Base-by-base conservation (phyloP, 1,140 invertebrate genomes). In the Lethrus apterus region DNA sequence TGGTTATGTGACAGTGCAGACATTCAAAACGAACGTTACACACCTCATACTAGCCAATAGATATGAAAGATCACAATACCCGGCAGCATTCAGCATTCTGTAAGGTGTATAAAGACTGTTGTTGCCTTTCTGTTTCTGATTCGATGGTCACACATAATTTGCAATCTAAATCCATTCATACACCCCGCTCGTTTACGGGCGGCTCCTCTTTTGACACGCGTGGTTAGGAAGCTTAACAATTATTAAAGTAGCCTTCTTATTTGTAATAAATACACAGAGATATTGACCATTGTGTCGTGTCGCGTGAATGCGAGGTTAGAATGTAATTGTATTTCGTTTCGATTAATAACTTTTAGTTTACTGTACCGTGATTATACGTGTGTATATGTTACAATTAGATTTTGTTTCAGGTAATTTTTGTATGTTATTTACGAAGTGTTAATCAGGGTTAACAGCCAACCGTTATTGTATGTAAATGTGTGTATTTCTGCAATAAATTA, bases 181-280 rank as follows among this genome's bases (percentile, higher is more conserved):
- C 34, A 36, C 43, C 42, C 15, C 38, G 46, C 38, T 29, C 21
- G 44, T 43, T 44, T 43, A 36, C n/a, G 19, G 23, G 34, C 46
- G 47, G 46, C 24, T 30, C 26, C 35, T 32, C 47, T 56, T 56
- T 52, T 48, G 54, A 47, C 34, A 53, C 46, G 54, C 50, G 48
- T 53, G 50, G 43, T 56, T 50, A 56, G 54, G 54, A 46, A 56
- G 54, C 54, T 53, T 56, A 53, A 50, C 51, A 52, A 50, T 56
- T 56, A 56, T 43, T 21, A 35, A 26, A 26, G 23, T 26, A 26
- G 23, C 23, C n/a, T n/a, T 26, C 23, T 5, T 26, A 26, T n/a
- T 5, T 26, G 5, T n/a, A 26, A 7, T 7, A 26, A 26, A 26
- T 26, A 7, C 5, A 7, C 5, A 26, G 23, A 26, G n/a, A 26